Evolutionary conservation across 2,113 vertebrate species (phyloP).

Genomic region (Vicugna pacos): DNA sequence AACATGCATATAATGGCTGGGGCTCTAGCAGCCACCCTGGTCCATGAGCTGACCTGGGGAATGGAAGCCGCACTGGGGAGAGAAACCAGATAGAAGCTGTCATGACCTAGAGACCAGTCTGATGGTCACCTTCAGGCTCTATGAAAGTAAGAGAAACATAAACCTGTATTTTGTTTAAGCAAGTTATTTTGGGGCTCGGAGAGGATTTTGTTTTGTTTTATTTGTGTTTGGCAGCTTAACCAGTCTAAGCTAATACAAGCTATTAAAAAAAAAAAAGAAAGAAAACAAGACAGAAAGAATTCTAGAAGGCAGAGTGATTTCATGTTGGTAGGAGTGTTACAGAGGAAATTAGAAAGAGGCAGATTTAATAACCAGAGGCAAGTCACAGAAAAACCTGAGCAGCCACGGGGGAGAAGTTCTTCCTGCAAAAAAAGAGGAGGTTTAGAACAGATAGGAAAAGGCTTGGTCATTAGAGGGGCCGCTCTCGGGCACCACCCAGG

Average conservation of each 20-base stretch:
- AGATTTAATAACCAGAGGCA: constrained; percentile 9
- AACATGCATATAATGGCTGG: neutral
- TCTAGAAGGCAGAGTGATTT: neutral
- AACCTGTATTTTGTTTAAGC: neutral
- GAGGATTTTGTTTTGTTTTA: neutral
- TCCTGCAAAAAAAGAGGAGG: neutral
- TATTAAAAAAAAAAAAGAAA: neutral
- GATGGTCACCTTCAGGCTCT: neutral
- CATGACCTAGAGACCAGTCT: neutral
- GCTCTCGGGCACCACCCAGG: neutral
- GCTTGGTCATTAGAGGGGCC: neutral
- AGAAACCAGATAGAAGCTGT: neutral
- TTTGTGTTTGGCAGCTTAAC: neutral
- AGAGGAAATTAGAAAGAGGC: neutral
- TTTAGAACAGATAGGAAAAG: neutral
- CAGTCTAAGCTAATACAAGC: neutral
- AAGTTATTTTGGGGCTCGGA: neutral
- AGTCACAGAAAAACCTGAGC: constrained; percentile 4
- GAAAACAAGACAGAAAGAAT: neutral
- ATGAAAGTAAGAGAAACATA: neutral
- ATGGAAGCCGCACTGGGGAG: neutral
- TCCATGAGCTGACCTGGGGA: neutral
- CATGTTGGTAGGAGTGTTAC: neutral
- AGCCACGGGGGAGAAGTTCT: neutral
- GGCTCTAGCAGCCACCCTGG: neutral